phyloP scores from a whole-genome alignment of 2,797 vertebrate genomes.

The Oceanodroma leucorhoa region DNA sequence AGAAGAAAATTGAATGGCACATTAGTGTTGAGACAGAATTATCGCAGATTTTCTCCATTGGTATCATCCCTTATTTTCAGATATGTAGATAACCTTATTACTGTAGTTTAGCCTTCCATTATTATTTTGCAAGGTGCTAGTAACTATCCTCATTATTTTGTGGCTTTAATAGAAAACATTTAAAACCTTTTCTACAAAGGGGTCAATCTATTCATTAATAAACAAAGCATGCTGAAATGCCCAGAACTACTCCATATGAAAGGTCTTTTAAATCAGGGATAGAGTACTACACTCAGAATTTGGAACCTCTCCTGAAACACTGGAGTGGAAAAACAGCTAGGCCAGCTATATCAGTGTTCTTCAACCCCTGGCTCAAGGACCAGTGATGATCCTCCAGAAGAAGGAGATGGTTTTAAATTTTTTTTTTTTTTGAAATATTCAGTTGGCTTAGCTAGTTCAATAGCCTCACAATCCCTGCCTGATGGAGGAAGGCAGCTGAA shows the following conservation, averaged over 20 bases:
- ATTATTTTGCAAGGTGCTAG: background rate
- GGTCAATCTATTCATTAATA: background rate
- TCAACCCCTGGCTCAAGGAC: background rate
- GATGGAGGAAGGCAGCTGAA: background rate
- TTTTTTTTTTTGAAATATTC: background rate
- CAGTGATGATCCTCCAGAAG: background rate
- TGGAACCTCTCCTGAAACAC: background rate
- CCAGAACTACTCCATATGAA: background rate
- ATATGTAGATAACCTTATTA: background rate
- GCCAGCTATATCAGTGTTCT: background rate
- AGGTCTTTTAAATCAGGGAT: background rate
- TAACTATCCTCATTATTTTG: background rate
- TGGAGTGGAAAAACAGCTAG: background rate
- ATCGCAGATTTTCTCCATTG: background rate
- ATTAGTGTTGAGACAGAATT: background rate
- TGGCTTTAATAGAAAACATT: background rate
- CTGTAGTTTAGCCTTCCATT: background rate
- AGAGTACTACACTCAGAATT: background rate
- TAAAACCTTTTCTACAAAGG: background rate
- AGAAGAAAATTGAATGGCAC: background rate
- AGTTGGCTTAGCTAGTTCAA: background rate
- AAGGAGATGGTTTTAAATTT: background rate
- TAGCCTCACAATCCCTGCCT: background rate
- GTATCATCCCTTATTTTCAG: background rate
- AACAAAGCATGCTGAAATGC: background rate